Evolutionary conservation across 2,888 invertebrate species (phyloP).

Genomic region (Calameuta idolon): DNA sequence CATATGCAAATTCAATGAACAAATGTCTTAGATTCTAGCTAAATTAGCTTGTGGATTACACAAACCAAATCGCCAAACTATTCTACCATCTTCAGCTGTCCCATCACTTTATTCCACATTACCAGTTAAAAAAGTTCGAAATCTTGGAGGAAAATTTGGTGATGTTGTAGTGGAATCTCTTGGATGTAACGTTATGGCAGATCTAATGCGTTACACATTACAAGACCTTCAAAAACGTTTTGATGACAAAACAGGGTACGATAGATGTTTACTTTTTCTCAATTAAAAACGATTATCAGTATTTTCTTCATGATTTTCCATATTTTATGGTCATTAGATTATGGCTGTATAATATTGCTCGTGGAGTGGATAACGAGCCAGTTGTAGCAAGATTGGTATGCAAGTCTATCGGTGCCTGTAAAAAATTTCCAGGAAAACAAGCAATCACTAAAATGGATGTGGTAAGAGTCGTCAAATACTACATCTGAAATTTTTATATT

Average conservation of each 20-base stretch:
- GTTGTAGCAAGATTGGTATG: conserved; percentile 86
- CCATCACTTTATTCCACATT: conserved; percentile 70
- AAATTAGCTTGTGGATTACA: conserved; percentile 94
- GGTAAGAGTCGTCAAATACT: conserved; percentile 60
- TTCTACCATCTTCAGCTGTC: conserved; percentile 82
- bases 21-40: conserved; percentile 77
- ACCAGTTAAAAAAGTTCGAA: conserved; percentile 86
- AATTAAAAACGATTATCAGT: conserved; percentile 10
- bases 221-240: conserved; percentile 79
- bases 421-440: conserved; percentile 88
- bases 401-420: conserved; percentile 96
- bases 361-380: conserved; percentile 89
- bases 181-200: conserved; percentile 82
- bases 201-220: conserved; percentile 79
- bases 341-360: conserved; percentile 88
- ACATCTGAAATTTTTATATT: neutral
- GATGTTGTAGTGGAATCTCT: conserved; percentile 80
- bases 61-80: conserved; percentile 92
- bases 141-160: conserved; percentile 95
- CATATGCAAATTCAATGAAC: neutral
- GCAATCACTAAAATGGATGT: conserved; percentile 77
- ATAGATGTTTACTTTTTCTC: conserved; percentile 10
- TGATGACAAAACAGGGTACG: conserved; percentile 89
- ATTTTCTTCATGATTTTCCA: conserved; percentile 14
- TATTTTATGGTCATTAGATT: conserved; percentile 68